Evolutionary conservation across 2,888 invertebrate species (phyloP), one percentile per base, ranked within the genome.

Genomic region (Acleris sparsana): DNA sequence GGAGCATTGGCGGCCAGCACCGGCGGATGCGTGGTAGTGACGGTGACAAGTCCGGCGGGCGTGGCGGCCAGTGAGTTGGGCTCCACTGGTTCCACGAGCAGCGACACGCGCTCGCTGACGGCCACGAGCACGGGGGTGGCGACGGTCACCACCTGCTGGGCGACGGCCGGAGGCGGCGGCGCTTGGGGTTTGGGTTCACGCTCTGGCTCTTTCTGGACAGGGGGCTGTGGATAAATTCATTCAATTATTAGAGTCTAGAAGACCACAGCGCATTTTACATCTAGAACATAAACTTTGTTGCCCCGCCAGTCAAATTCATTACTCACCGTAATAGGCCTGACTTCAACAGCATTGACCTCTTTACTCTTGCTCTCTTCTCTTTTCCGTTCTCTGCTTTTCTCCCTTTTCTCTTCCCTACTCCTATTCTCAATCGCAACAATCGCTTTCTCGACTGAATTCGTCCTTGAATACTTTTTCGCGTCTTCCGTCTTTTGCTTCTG

Each of bases 21-120:
- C 3, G 97, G 97, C 63, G 97, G 97, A 86, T 97, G 97, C 57
- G 96, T 97, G 17, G 96, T 96, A 59, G 97, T 97, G 44, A 97
- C 97, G 1, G 97, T 97, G 67, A 97, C 96, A 78, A 96, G 96
- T 63, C 95, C 96, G 58, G 96, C 94, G 71, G 95, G 95, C 62
- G 90, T 83, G 46, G 96, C 94, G 1, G 95, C 95, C 73, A 96
- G 88, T 75, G 96, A 96, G 86, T 96, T 96, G 48, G 92, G 91
- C 71, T 89, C 91, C 13, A 69, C 73, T 56, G 72, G 75, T 57
- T 86, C 85, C 62, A 86, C 70, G 62, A 85, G 78, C 63, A 62
- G 61, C 39, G 66, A 61, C 18, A 85, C 82, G 33, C 69, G 72
- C 53, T 74, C 69, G 63, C 49, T 53, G 18, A 71, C 73, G n/a